phyloP scores from a whole-genome alignment of 2,797 vertebrate species.

The Xenops minutus region DNA sequence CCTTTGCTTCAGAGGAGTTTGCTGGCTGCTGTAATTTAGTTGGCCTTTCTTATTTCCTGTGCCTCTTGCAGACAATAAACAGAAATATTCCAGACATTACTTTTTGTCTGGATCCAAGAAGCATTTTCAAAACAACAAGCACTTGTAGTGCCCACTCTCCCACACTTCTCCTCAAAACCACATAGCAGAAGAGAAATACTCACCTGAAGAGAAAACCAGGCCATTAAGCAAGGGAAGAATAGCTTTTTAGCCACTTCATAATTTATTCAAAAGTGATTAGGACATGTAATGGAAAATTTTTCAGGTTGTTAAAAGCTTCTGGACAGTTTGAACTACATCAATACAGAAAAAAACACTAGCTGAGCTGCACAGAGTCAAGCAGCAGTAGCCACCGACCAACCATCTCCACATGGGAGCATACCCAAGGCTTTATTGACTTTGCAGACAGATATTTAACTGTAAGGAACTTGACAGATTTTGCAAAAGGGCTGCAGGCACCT shows the following conservation, averaged over 20 bases:
- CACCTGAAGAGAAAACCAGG: rapidly evolving
- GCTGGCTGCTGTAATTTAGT: conserved; percentile 15
- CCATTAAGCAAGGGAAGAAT: neutral
- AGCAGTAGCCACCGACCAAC: neutral
- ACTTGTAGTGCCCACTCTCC: neutral
- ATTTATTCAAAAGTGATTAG: neutral
- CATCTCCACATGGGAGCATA: neutral
- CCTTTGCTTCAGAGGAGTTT: conserved; percentile 10
- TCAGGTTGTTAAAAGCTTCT: neutral
- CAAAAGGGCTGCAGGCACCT: neutral
- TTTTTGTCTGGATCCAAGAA: conserved; percentile 44
- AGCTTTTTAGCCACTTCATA: neutral
- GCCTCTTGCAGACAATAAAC: conserved; percentile 44
- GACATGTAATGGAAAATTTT: neutral
- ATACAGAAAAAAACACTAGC: neutral
- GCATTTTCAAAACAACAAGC: conserved; percentile 10
- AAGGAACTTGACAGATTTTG: neutral
- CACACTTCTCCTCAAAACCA: neutral
- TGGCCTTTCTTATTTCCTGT: conserved; percentile 42
- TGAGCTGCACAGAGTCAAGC: neutral
- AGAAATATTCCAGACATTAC: conserved; percentile 54
- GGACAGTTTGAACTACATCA: neutral
- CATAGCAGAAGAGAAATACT: neutral
- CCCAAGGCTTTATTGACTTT: neutral
- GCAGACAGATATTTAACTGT: neutral